Evolutionary conservation across 37 sponge, comb jelly and placozoan genomes (phyloP).

Genomic region (Ephydatia muelleri): DNA sequence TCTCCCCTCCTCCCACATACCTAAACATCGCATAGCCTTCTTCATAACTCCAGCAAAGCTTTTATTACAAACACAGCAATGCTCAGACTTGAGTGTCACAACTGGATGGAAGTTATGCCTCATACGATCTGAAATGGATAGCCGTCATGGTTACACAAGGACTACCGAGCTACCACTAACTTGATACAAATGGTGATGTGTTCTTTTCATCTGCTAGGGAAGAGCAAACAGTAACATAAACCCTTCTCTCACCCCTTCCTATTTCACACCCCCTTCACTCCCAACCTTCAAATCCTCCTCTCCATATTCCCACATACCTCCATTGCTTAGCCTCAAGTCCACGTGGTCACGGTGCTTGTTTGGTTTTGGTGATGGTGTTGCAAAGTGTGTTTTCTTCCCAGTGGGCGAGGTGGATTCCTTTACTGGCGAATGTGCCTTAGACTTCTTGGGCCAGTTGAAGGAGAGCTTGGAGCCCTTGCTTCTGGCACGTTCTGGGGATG

Average conservation of each 20-base stretch:
- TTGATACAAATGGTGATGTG: neutral
- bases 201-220: neutral
- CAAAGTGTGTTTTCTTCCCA: neutral
- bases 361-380: neutral
- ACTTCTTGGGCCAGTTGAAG: neutral
- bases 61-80: conserved; percentile 68
- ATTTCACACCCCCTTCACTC: no score
- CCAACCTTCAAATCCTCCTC: neutral
- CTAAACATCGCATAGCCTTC: conserved; percentile 71
- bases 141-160: neutral
- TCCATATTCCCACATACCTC: neutral
- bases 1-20: conserved; percentile 32
- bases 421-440: neutral
- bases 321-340: neutral
- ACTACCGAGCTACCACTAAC: neutral
- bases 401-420: neutral
- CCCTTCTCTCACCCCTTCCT: no score
- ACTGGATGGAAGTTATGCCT: neutral
- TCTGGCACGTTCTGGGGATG: neutral
- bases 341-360: neutral
- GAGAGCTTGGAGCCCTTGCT: neutral
- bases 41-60: conserved; percentile 78
- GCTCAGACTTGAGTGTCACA: neutral
- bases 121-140: neutral
- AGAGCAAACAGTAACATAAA: neutral